Base-by-base conservation (phyloP, 2,888 invertebrate genomes). In the Rhynchonema sp. region DNA sequence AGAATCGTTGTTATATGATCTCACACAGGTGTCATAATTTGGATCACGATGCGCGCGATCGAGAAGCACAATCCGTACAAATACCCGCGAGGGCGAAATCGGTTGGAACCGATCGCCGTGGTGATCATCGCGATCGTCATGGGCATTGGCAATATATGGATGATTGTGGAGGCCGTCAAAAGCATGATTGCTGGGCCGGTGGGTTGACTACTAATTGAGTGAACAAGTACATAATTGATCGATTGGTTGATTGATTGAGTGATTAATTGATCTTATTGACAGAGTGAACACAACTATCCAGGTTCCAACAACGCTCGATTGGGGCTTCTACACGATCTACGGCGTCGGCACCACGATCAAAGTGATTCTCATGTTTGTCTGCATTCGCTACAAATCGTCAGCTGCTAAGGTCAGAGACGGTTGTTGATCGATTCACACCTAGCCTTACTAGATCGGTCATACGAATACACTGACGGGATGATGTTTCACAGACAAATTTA, bases 1-100 rank as follows among this genome's bases (percentile, higher is more conserved):
- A n/a, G n/a, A n/a, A n/a, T n/a, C n/a, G n/a, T n/a, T n/a, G n/a
- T n/a, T n/a, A n/a, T n/a, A n/a, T n/a, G n/a, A n/a, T n/a, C n/a
- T n/a, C n/a, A n/a, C n/a, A n/a, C 74, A 6, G 74, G 74, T 1
- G 55, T 70, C n/a, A 66, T 75, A 28, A 68, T 74, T 53, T 74
- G 71, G 69, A 66, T 69, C 61, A 71, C 72, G 52, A 67, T 55
- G 22, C n/a, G 46, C 9, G 30, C 46, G 6, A 57, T 57, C 23
- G 55, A 59, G 61, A 66, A 64, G 13, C 63, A 70, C 13, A 66
- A 73, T 63, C 66, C 67, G 20, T 74, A 74, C 63, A 61, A 61
- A 13, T 74, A 74, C 63, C 74, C 74, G 26, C 71, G 73, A 67
- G 74, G 61, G 23, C 63, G 71, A 30, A 69, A 70, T 17, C 26